Base-by-base conservation (phyloP, 2,797 vertebrate species). In the Falco cherrug region DNA sequence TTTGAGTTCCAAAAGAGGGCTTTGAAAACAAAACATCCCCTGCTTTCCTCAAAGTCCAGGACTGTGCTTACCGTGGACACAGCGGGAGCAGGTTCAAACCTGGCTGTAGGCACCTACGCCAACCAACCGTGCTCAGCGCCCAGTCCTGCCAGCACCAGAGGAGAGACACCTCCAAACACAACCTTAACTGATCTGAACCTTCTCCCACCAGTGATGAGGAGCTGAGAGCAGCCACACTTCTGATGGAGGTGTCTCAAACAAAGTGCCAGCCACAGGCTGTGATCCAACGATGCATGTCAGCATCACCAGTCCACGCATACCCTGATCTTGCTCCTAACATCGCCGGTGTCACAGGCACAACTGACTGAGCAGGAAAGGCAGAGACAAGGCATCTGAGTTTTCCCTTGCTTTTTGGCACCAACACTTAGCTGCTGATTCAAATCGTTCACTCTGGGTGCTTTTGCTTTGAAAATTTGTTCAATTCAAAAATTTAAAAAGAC, bases 231-330 rank as follows among this genome's bases (percentile, higher is more conserved):
- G 41, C 26, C 47, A 79, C 28, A 7, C 21, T 51, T 50, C 56
- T 54, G 35, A 71, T 11, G 31, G 64, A 78, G 47, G 43, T 45
- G 63, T 28, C 54, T 41, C 65, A n/a, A 41, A 19, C 3, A 28
- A 93, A 63, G 51, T 33, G 61, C 37, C 73, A 89, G 87, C 45
- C 41, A 57, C 2, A 61, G n/a, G 47, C 57, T 82, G 60, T 1
- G 37, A 79, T 45, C 45, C 2, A 5, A 33, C 88, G 51, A 48
- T 0, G 0, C 0, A 6, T 29, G 37, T 39, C 54, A 64, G 73
- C 47, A 76, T 9, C 0, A 0, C 22, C 5, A 69, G 21, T 17
- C 33, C 54, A 41, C 31, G 22, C 5, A 22, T 6, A 73, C 26
- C 37, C 89, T 54, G 29, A 54, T 14, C 33, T 54, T 1, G 0